Evolutionary conservation across 1,140 invertebrate genomes (phyloP).

Genomic region (Anadara kagoshimensis): DNA sequence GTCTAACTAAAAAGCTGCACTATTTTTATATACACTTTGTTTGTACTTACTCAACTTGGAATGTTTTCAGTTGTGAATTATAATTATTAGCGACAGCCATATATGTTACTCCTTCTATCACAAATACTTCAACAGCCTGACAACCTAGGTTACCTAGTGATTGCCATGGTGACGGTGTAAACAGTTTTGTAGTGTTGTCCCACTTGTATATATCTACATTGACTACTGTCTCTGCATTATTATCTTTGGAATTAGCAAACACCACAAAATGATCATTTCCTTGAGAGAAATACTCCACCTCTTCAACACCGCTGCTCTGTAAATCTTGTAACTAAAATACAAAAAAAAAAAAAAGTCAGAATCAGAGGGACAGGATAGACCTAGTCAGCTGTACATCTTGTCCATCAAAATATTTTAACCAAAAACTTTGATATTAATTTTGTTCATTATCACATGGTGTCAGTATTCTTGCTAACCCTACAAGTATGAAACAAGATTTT

Average conservation of each 20-base stretch:
- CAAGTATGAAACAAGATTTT: no score
- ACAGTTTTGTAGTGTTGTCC: slow-evolving; percentile 47
- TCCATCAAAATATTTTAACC: no score
- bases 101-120: slow-evolving; percentile 54
- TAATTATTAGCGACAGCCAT: slow-evolving; percentile 66
- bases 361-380: no score
- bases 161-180: slow-evolving; percentile 52
- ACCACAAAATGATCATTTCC: slow-evolving; percentile 53
- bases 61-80: slow-evolving; percentile 48
- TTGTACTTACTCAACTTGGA: slow-evolving; percentile 44
- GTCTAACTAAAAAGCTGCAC: no score
- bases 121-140: slow-evolving; percentile 46
- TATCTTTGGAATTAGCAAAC: slow-evolving; percentile 62
- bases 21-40: no score
- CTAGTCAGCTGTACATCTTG: no score
- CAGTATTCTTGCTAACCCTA: no score
- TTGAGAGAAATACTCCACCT: slow-evolving; percentile 56
- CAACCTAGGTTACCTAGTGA: slow-evolving; percentile 57
- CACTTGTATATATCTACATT: slow-evolving; percentile 58
- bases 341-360: neutral
- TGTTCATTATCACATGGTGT: no score
- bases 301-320: slow-evolving; percentile 55
- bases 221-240: slow-evolving; percentile 55
- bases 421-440: no score
- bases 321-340: slow-evolving; percentile 62